Evolutionary conservation across 1,140 invertebrate genomes (phyloP), one percentile per base, ranked within the genome.

Genomic region (Diabrotica virgifera): DNA sequence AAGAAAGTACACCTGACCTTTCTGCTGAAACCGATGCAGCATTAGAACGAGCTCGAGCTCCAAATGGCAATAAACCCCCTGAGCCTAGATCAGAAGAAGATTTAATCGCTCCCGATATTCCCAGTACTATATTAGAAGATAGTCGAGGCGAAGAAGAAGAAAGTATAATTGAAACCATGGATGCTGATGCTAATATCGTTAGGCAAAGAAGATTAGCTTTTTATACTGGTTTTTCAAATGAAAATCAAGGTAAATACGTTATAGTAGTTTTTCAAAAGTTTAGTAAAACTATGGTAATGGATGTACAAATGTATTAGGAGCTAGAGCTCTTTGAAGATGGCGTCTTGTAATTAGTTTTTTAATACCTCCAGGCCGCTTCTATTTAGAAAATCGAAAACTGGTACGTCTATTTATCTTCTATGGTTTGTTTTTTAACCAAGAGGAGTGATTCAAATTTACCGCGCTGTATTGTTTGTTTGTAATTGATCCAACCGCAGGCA

Each of bases 111-210:
- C 8, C 40, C 6, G 24, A 24, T 24, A 24, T 24, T 24, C 40
- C 8, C 8, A 46, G 40, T 46, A 46, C 40, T 10, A 46, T n/a
- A 46, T 46, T 46, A 46, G 40, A 46, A 46, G 40, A 46, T 10
- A 8, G 8, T n/a, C n/a, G 8, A 46, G n/a, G n/a, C 40, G 40
- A 69, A 5, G 81, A 81, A 67, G 76, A 78, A 79, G 79, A 79
- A 61, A 81, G 78, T 64, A 85, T 85, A 63, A 82, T 85, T 24
- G 81, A 81, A 71, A 80, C 81, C 2, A 85, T 85, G 84, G 83
- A 85, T 76, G 70, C 67, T 35, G 72, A 72, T 52, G 52, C 66
- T 11, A 53, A 37, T 56, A 54, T 74, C 8, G 59, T 77, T 52
- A 60, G 76, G 37, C 70, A 74, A 64, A 59, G 76, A 53, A 65